phyloP scores from a whole-genome alignment of 1,140 invertebrate species.

The Periplaneta americana region DNA sequence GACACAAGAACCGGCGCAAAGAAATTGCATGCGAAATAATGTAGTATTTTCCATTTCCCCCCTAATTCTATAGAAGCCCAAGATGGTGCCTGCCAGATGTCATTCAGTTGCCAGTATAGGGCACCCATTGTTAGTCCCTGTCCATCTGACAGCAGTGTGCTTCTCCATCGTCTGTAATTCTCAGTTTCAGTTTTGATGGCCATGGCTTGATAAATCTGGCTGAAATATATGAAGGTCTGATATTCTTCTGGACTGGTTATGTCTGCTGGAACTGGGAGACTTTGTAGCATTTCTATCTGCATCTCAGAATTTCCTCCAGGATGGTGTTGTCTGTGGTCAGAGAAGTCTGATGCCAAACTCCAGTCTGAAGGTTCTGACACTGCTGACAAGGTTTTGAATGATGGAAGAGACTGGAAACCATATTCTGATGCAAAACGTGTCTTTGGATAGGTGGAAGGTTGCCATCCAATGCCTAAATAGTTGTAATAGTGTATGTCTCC shows the following conservation, averaged over 20 bases:
- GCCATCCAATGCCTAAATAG: conserved; percentile 77
- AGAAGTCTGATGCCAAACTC: conserved; percentile 49
- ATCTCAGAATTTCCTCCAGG: conserved; percentile 61
- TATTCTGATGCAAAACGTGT: conserved; percentile 93
- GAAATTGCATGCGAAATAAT: conserved; percentile 83
- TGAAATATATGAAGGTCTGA: conserved; percentile 35
- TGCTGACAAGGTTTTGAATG: conserved; percentile 54
- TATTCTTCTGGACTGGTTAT: conserved; percentile 34
- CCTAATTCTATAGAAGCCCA: conserved; percentile 77
- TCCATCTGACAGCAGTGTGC: conserved; percentile 47
- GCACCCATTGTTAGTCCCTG: conserved; percentile 89
- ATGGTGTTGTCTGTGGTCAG: conserved; percentile 79
- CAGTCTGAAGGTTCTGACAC: conserved; percentile 52
- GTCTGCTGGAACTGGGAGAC: conserved; percentile 50
- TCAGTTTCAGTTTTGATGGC: conserved; percentile 84
- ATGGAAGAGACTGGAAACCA: conserved; percentile 87
- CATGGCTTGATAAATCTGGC: conserved; percentile 81
- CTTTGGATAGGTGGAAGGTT: conserved; percentile 65
- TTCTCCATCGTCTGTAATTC: conserved; percentile 69
- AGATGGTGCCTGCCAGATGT: conserved; percentile 95
- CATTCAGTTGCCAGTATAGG: conserved; percentile 98
- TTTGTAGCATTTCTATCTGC: conserved; percentile 46
- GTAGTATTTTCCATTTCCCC: conserved; percentile 86
- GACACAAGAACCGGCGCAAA: conserved; percentile 68
- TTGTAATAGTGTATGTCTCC: conserved; percentile 96